phyloP scores from a whole-genome alignment of 2,797 vertebrate genomes.

The Presbytis comata region DNA sequence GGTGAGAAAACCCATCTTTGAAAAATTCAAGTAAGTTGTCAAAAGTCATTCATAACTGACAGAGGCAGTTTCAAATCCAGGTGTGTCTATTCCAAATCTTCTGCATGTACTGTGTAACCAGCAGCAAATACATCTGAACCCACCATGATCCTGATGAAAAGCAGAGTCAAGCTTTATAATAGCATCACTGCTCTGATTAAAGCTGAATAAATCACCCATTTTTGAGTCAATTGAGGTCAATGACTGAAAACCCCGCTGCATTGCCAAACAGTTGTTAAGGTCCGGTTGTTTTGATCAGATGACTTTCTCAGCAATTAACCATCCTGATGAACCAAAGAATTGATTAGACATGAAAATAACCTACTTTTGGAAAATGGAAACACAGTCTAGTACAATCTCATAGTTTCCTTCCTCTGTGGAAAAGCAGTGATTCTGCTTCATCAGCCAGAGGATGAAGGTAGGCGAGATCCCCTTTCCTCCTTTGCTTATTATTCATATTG shows the following conservation, averaged over 20 bases:
- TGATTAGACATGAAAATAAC: conserved; percentile 40
- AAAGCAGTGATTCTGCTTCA: neutral
- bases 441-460: neutral
- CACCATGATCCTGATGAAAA: neutral
- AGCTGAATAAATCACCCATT: conserved; percentile 4
- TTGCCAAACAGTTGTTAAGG: conserved; percentile 11
- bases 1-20: neutral
- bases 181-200: conserved; percentile 18
- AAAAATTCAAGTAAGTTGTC: neutral
- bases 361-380: conserved; percentile 38
- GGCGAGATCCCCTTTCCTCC: neutral
- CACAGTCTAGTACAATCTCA: neutral
- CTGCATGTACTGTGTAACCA: neutral
- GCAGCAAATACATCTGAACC: neutral
- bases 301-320: conserved; percentile 48
- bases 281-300: conserved; percentile 30
- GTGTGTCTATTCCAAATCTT: neutral
- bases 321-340: conserved; percentile 51
- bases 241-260: neutral
- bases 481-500: conserved; percentile 53
- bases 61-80: neutral
- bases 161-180: neutral
- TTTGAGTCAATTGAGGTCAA: conserved; percentile 40
- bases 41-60: neutral
- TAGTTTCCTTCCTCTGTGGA: neutral